Evolutionary conservation across 1,140 invertebrate genomes (phyloP), one percentile per base, ranked within the genome.

Genomic region (Colletes latitarsis): DNA sequence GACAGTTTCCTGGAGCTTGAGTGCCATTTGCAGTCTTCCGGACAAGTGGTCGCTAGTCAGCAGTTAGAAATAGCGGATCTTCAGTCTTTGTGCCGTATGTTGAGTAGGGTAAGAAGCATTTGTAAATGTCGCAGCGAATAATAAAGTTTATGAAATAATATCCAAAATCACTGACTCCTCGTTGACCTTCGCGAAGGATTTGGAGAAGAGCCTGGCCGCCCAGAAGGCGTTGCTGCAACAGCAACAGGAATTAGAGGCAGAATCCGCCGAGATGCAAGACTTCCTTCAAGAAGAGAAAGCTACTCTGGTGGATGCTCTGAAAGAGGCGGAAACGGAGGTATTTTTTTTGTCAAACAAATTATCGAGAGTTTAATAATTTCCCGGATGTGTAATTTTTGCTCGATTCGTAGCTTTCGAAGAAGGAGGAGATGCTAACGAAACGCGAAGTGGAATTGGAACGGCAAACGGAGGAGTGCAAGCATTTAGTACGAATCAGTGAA

Each of bases 281-380:
- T 97, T 97, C 81, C 93, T 98, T 76, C 96, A 96, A 90, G 95
- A 96, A 64, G 96, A 97, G 89, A 97, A 97, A 91, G 93, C 94
- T 1, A 94, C 96, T 2, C 90, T 97, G 75, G 94, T 94, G 17
- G 97, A 97, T 86, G 95, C 96, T 1, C 92, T 98, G 30, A 95
- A 95, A 43, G 97, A 98, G 77, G 92, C 95, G 9, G 97, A 98
- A 92, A 86, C 88, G 0, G 96, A 97, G 89, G 94, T 96, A 82
- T 17, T 62, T 76, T 60, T 62, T 46, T 58, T 10, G 12, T 52
- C 10, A n/a, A 41, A 58, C 12, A 39, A 72, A 58, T n/a, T 63
- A 8, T 8, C 52, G 41, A 12, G 14, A 55, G 4, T 0, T 63
- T 15, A 5, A 8, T 15, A 5, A 8, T 19, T 58, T 8, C 43